Percentiles rank a stretch among this genome's conserved stretches.
phyloP scores from a whole-genome alignment of 1,140 invertebrate species.

The Yoshiicerus persimilis region DNA sequence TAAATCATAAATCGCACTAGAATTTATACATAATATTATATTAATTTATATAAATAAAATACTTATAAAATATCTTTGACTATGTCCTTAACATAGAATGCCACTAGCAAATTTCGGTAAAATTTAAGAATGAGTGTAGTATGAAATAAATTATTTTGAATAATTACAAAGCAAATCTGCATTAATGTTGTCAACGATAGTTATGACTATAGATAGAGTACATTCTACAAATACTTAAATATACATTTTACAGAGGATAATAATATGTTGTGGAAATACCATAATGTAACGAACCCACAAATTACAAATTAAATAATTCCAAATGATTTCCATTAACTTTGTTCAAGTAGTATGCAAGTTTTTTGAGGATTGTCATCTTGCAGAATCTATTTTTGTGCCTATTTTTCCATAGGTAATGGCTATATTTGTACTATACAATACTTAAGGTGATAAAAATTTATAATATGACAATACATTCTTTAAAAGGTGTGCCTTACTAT shows the following conservation, averaged over 20 bases:
- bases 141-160: background rate
- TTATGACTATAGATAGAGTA: background rate
- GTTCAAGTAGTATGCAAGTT: background rate
- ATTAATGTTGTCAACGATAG: background rate
- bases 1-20: background rate
- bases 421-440: background rate
- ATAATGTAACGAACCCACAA: background rate
- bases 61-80: too few relatives aligned
- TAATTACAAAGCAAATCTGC: background rate
- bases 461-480: background rate
- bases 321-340: background rate
- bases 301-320: background rate
- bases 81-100: too few relatives aligned
- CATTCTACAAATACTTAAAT: background rate
- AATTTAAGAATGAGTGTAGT: background rate
- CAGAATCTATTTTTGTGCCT: background rate
- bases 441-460: background rate
- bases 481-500: background rate
- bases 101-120: background rate
- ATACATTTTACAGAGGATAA: background rate
- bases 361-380: background rate
- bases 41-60: too few relatives aligned
- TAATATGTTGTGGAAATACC: background rate
- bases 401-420: background rate
- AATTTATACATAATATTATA: background rate